A percentile compares a stretch with the other conserved stretches of the same genome.
Conservation (phyloP, 2,888 invertebrate species). For the Netelia fuscicornis region DNA sequence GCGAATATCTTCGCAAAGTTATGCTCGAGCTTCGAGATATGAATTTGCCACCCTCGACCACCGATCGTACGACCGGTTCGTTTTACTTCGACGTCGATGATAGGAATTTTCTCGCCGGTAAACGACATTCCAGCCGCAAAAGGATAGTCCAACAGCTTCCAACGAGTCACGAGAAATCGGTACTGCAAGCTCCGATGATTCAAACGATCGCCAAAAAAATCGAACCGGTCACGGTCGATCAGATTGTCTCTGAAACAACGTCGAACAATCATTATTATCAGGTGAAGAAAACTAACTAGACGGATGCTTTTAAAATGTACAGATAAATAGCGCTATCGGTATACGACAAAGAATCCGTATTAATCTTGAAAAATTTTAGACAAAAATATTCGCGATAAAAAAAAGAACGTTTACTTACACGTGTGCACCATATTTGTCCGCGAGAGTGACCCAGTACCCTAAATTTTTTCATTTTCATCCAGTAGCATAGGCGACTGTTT, state of each 20-base stretch:
- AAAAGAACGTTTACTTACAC: constrained; percentile 7
- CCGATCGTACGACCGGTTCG: constrained; percentile 22
- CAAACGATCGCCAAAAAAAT: constrained; percentile 49
- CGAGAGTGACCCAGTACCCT: constrained; percentile 46
- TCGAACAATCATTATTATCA: constrained; percentile 60
- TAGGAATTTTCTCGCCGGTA: constrained; percentile 63
- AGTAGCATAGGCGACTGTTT: constrained; percentile 1
- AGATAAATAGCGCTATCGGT: not conserved
- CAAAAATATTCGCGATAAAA: not conserved
- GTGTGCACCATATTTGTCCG: constrained; percentile 1
- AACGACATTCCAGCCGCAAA: constrained; percentile 63
- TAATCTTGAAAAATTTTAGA: not conserved
- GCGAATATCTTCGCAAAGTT: constrained; percentile 77
- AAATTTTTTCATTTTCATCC: constrained; percentile 39
- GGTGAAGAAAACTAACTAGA: constrained; percentile 39
- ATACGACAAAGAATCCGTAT: not conserved
- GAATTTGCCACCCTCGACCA: constrained; percentile 67
- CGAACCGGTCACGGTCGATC: constrained; percentile 44
- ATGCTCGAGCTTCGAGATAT: constrained; percentile 77
- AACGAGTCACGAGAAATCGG: constrained; percentile 36
- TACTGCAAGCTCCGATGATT: constrained; percentile 8
- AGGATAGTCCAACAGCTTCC: constrained; percentile 22
- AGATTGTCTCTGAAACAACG: constrained; percentile 49
- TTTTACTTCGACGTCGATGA: constrained; percentile 59
- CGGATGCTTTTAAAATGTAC: not conserved